A percentile compares a stretch with the other conserved stretches of the same genome.
Conservation (phyloP, 2,888 invertebrate species). For the Hirtodrosophila histrioides region DNA sequence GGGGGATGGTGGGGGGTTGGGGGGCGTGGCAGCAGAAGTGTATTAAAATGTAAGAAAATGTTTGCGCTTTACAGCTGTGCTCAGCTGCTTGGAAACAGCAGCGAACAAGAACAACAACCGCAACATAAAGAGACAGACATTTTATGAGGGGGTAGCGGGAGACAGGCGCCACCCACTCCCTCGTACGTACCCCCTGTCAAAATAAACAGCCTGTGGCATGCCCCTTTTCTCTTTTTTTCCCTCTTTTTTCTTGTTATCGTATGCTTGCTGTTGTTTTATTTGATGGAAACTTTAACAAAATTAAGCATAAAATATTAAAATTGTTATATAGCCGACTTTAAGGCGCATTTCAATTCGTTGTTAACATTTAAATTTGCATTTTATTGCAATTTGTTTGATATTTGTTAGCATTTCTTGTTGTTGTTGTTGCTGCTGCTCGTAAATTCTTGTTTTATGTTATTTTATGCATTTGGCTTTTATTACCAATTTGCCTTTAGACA, state of each 20-base stretch:
- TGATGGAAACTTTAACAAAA: constrained; percentile 58
- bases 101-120: constrained; percentile 50
- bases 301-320: constrained; percentile 73
- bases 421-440: constrained; percentile 43
- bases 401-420: constrained; percentile 37
- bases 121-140: constrained; percentile 50
- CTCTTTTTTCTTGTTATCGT: constrained; percentile 8
- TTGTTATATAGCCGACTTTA: constrained; percentile 49
- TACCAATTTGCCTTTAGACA: constrained; percentile 61
- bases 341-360: constrained; percentile 46
- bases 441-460: constrained; percentile 77
- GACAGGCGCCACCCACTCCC: constrained; percentile 5
- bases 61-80: constrained; percentile 68
- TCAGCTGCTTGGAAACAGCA: constrained; percentile 74
- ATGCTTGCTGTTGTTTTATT: constrained; percentile 41
- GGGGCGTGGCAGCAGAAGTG: constrained; percentile 62
- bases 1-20: background rate
- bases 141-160: constrained; percentile 21
- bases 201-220: constrained; percentile 51
- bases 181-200: constrained; percentile 26
- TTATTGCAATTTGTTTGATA: constrained; percentile 78
- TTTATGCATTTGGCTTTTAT: constrained; percentile 78
- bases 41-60: constrained; percentile 73
- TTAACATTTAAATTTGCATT: constrained; percentile 72
- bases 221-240: constrained; percentile 23